Evolutionary conservation across 2,888 invertebrate genomes (phyloP).

Genomic region (Mantis religiosa): DNA sequence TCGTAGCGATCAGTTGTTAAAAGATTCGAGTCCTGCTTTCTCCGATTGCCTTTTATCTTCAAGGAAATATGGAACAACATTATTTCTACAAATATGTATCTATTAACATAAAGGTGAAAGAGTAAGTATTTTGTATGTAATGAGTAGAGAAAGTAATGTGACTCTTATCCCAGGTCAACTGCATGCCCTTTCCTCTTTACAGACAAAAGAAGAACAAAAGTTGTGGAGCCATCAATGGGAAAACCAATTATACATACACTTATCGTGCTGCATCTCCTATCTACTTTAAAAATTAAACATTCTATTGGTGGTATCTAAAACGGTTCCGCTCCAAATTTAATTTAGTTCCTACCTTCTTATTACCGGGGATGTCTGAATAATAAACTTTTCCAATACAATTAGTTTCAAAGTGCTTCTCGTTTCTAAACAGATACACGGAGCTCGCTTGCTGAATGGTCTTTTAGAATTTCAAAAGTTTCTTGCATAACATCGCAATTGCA

Average conservation of each 20-base stretch:
- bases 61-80: too few relatives aligned
- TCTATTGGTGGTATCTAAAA: background rate
- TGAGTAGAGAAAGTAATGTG: too few relatives aligned
- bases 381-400: background rate
- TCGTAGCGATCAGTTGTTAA: too few relatives aligned
- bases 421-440: background rate
- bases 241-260: background rate
- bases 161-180: background rate
- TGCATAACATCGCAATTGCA: too few relatives aligned
- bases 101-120: too few relatives aligned
- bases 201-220: background rate
- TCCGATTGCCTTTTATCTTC: too few relatives aligned
- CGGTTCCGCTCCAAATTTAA: background rate
- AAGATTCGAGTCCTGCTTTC: too few relatives aligned
- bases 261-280: background rate
- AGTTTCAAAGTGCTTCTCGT: background rate
- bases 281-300: background rate
- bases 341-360: background rate
- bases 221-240: background rate
- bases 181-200: background rate
- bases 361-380: background rate
- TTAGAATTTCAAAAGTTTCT: too few relatives aligned
- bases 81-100: too few relatives aligned
- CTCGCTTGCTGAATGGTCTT: too few relatives aligned
- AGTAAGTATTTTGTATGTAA: too few relatives aligned